phyloP scores from a whole-genome alignment of 2,888 invertebrate genomes.

The Pandemis heparana region DNA sequence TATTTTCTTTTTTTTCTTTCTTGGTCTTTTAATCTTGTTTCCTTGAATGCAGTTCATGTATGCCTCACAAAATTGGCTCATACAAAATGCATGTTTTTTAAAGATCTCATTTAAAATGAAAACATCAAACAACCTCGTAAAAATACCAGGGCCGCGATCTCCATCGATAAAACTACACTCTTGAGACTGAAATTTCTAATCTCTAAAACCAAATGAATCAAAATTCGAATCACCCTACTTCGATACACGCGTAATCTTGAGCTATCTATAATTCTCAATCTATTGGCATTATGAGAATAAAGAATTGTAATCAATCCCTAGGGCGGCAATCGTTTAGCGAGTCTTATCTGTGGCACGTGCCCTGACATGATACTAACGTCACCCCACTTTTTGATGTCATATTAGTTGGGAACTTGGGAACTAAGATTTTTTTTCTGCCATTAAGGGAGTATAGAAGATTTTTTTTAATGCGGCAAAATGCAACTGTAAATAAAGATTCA shows the following conservation, averaged over 20 bases:
- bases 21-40: too few species aligned
- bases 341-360: slow-evolving; percentile 73
- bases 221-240: slow-evolving; percentile 12
- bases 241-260: slow-evolving; percentile 46
- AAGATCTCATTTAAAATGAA: too few species aligned
- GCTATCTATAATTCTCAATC: slow-evolving; percentile 54
- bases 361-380: slow-evolving; percentile 67
- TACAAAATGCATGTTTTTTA: too few species aligned
- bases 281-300: slow-evolving; percentile 52
- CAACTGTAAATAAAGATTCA: too few species aligned
- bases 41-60: too few species aligned
- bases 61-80: too few species aligned
- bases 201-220: slow-evolving; percentile 28
- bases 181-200: not conserved
- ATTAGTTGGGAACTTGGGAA: slow-evolving; percentile 24
- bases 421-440: slow-evolving; percentile 3
- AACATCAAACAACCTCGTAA: too few species aligned
- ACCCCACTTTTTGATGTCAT: slow-evolving; percentile 61
- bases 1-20: too few species aligned
- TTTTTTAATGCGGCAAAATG: too few species aligned
- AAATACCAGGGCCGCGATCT: too few species aligned
- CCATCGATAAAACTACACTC: too few species aligned
- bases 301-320: slow-evolving; percentile 58
- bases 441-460: too few species aligned
- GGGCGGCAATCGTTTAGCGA: slow-evolving; percentile 54